Evolutionary conservation across 2,113 vertebrate species (phyloP), one percentile per base, ranked within the genome.

Genomic region (Phainopepla nitens): DNA sequence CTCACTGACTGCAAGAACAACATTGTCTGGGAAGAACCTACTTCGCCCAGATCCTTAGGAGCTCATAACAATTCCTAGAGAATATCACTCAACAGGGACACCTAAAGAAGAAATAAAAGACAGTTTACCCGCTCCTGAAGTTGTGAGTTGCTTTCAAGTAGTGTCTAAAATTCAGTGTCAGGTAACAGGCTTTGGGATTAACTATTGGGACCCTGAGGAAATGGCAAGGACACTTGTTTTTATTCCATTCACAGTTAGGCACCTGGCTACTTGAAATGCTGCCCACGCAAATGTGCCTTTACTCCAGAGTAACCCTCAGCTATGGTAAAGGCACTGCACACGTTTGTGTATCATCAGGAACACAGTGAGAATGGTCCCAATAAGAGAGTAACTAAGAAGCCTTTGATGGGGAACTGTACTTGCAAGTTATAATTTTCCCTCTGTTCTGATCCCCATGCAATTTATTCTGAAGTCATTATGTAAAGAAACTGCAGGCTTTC

Each of bases 401-500:
- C n/a, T 94, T 94, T 88, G 85, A 70, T 0, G 2, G 44, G 58
- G 71, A 96, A 29, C 71, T 78, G 42, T 80, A 75, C 71, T 88
- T 68, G 64, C 56, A 85, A 86, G 82, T 91, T 88, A 82, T 82
- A 89, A 87, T 96, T 96, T 96, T 66, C 68, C 75, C 25, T 94
- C 71, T 94, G 62, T 90, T 91, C 85, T 90, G 76, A 81, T 94
- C 85, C 92, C 82, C 23, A 14, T 88, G 71, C 82, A 73, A 86
- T 83, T 92, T 90, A 80, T 80, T 94, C 76, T 81, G 79, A 94
- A 96, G 85, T 88, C 87, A 41, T 93, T 93, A 90, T 90, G 82
- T 94, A 93, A 93, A 94, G 94, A 93, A 83, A 73, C 93, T 81
- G 42, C 87, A 83, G 88, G 90, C 75, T 90, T 92, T 86, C 79